Percentiles rank a stretch among this genome's conserved stretches.
Evolutionary conservation across 2,113 vertebrate species (phyloP).

Genomic region (Nycticorax nycticorax): DNA sequence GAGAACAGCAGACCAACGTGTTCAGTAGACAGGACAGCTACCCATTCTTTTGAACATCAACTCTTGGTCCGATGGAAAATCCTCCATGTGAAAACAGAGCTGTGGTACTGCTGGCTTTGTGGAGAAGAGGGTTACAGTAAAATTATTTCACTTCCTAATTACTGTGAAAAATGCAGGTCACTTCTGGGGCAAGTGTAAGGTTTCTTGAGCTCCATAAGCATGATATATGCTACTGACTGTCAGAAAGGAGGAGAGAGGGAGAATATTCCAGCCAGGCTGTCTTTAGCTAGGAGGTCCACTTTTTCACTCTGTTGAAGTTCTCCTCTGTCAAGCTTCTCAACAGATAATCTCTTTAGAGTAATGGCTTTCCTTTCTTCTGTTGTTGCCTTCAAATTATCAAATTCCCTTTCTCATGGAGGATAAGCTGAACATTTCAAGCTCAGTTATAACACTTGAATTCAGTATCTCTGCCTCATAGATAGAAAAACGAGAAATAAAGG

Average conservation of each 20-base stretch:
- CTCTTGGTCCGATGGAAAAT: neutral
- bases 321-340: neutral
- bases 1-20: neutral
- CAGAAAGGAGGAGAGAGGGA: neutral
- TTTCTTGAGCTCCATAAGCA: neutral
- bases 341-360: neutral
- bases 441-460: neutral
- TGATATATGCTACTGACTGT: neutral
- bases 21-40: neutral
- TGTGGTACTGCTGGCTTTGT: neutral
- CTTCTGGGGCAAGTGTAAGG: neutral
- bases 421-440: neutral
- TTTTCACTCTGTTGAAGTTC: neutral
- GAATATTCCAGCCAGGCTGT: neutral
- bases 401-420: neutral
- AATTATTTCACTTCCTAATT: neutral
- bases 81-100: neutral
- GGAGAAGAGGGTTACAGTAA: neutral
- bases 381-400: neutral
- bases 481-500: neutral
- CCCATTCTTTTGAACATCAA: neutral
- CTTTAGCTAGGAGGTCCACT: neutral
- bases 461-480: neutral
- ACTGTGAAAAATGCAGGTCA: neutral
- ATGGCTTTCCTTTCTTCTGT: neutral